These are phyloP conservation scores for Plectropomus leopardus DNA, from an alignment of 2,113 vertebrate species.

Conservation along the genomic window DNA sequence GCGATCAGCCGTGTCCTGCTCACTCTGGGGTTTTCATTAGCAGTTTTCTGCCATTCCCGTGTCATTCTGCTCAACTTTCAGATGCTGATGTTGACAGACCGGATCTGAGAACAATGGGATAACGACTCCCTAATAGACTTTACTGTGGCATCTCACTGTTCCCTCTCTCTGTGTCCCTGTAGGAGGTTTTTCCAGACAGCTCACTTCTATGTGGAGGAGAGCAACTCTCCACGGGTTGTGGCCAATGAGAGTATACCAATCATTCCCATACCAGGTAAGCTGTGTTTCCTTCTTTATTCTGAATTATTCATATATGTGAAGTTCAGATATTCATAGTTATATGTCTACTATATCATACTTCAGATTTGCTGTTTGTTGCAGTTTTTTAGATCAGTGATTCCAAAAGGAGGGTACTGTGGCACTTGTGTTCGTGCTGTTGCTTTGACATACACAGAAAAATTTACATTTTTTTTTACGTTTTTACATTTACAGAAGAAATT, in stretches of 20 bases:
- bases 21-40: conserved; percentile 72
- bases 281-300: neutral
- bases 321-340: neutral
- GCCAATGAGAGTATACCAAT: conserved; percentile 96
- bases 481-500: no score
- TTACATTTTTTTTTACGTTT: no score
- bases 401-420: no score
- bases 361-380: neutral
- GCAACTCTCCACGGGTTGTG: conserved; percentile 95
- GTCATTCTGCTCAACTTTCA: conserved; percentile 56
- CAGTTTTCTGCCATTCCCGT: conserved; percentile 43
- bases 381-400: conserved; percentile 1
- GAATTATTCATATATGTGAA: neutral
- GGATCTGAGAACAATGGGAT: conserved; percentile 65
- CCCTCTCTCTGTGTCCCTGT: conserved; percentile 61
- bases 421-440: neutral
- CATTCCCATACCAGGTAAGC: conserved; percentile 96
- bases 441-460: neutral
- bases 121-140: conserved; percentile 68
- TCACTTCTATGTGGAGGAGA: conserved; percentile 99
- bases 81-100: conserved; percentile 66
- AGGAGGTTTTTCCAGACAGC: conserved; percentile 99
- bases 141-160: conserved; percentile 32
- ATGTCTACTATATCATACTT: neutral
- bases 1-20: conserved; percentile 59